These are phyloP conservation scores for Pantala flavescens DNA, from an alignment of 1,140 invertebrate genomes.

Conservation along the genomic window DNA sequence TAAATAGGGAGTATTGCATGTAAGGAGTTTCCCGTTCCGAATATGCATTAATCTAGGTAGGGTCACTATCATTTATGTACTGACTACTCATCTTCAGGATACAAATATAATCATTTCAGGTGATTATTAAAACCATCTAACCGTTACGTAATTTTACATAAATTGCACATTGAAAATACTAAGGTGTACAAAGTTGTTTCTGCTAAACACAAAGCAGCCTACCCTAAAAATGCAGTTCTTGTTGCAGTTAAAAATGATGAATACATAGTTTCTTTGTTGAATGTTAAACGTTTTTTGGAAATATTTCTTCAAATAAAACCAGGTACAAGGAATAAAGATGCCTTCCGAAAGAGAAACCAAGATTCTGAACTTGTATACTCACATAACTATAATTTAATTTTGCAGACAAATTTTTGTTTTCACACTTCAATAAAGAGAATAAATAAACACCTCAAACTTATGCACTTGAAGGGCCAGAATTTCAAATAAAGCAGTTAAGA, in stretches of 20 bases:
- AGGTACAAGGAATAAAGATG: conserved; percentile 1
- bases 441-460: not conserved
- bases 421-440: not conserved
- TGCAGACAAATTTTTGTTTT: not conserved
- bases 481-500: not conserved
- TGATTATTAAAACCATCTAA: not conserved
- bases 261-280: conserved; percentile 6
- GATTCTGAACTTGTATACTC: not conserved
- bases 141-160: not conserved
- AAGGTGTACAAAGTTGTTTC: conserved; percentile 6
- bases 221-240: conserved; percentile 6
- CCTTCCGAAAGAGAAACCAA: not conserved
- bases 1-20: not conserved
- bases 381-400: not conserved
- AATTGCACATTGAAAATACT: conserved; percentile 3
- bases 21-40: not conserved
- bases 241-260: conserved; percentile 10
- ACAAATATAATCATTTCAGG: not conserved
- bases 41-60: not conserved
- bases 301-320: not conserved
- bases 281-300: not conserved
- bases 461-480: conserved; percentile 3
- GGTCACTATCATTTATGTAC: not conserved
- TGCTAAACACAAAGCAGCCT: conserved; percentile 1
- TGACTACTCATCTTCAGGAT: conserved; percentile 6